These are phyloP conservation scores for Falco biarmicus DNA, from an alignment of 2,797 vertebrate species.

Conservation along the genomic window DNA sequence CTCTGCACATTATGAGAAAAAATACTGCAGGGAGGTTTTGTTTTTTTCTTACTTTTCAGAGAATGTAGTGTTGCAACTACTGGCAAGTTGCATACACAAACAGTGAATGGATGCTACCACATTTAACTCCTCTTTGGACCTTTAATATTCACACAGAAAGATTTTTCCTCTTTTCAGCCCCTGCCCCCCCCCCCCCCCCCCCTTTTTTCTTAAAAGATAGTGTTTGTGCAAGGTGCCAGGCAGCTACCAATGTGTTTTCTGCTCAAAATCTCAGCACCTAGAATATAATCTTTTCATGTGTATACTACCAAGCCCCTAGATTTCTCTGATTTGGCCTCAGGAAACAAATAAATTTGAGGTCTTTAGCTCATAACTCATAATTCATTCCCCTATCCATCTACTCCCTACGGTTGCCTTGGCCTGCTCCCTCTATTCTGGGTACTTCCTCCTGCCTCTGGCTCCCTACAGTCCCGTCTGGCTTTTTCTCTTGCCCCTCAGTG, in stretches of 20 bases:
- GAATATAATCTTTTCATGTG: not conserved
- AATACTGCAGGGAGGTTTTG: conserved; percentile 18
- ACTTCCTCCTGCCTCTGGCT: not conserved
- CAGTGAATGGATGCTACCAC: not conserved
- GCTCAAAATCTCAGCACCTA: not conserved
- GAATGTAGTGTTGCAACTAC: conserved; percentile 55
- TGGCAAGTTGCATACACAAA: conserved; percentile 28
- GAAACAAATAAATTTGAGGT: not conserved
- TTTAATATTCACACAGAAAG: not conserved
- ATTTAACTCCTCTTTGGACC: conserved; percentile 12
- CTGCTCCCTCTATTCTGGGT: not conserved
- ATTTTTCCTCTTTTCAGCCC: not conserved
- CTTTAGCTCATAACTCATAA: not conserved
- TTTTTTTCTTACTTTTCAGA: conserved; percentile 25
- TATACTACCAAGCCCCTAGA: not conserved
- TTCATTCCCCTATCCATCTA: not conserved
- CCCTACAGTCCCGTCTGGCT: not conserved
- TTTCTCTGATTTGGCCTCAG: not conserved
- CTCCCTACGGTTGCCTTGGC: not conserved
- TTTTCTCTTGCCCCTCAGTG: not conserved
- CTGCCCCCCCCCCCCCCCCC: no score
- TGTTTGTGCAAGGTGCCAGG: not conserved
- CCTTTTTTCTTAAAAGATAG: not conserved
- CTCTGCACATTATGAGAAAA: conserved; percentile 35
- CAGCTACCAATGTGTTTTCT: not conserved